Evolutionary conservation across 2,888 invertebrate species (phyloP), one percentile per base, ranked within the genome.

Genomic region (Tuberolachnus salignus): DNA sequence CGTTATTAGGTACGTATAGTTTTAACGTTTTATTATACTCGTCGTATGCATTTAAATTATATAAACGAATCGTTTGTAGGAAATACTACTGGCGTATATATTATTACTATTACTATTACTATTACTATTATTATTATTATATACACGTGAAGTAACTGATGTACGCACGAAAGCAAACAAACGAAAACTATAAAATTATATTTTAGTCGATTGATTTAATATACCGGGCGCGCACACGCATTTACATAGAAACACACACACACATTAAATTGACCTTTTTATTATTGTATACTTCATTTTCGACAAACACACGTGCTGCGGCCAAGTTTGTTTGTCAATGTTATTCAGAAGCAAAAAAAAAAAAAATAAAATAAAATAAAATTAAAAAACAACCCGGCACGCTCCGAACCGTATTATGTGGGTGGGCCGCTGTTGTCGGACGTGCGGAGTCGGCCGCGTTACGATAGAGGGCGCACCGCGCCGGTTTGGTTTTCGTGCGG

Each of bases 131-230:
- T n/a, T n/a, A n/a, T n/a, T n/a, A n/a, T n/a, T n/a, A n/a, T n/a
- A 1, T 59, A 46, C 46, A 59, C 55, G 71, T 26, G 44, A 46
- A 49, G 46, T 71, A 21, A 23, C 57, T 16, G 34, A 34, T 34
- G 34, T 21, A 55, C 3, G 59, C 23, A 71, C 46, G 46, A 59
- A 59, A 6, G 59, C 21, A 46, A 71, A 59, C 71, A 46, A 59
- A 71, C 59, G n/a, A 19, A 71, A 26, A 57, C 70, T 26, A 59
- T 59, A 71, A 71, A 59, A 59, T 59, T 57, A 71, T 59, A 71
- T 71, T 59, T 71, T 71, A 71, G 71, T 59, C 71, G 71, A 71
- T 71, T 59, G 59, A 59, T 71, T 71, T 71, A 57, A 71, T 57
- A 57, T n/a, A 16, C 21, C 34, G 11, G 9, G 6, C 34, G 13